A percentile compares a stretch with the other conserved stretches of the same genome.
phyloP scores from a whole-genome alignment of 2,797 vertebrate species.

The Malacoctenus gilli region DNA sequence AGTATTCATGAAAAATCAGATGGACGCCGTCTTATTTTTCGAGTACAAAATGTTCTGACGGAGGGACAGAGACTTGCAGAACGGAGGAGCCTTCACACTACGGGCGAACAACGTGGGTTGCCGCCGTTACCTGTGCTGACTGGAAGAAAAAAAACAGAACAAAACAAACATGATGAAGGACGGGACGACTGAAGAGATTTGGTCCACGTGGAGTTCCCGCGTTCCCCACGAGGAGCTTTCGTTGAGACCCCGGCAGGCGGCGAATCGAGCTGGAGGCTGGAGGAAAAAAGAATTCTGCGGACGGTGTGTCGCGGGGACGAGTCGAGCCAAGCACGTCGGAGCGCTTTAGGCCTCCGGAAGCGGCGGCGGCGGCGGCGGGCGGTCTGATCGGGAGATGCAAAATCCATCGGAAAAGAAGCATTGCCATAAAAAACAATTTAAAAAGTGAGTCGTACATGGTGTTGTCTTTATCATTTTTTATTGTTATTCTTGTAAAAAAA shows the following conservation, averaged over 20 bases:
- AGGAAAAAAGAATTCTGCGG: too few species aligned
- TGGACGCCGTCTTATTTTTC: conserved; percentile 79
- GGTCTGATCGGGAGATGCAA: conserved; percentile 62
- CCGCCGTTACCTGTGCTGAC: conserved; percentile 42
- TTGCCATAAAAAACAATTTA: conserved; percentile 78
- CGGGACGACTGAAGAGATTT: conserved; percentile 23
- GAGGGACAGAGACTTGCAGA: conserved; percentile 41
- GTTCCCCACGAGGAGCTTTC: too few species aligned
- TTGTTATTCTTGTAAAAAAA: conserved; percentile 84
- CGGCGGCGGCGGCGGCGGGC: too few species aligned
- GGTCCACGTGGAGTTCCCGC: conserved; percentile 15
- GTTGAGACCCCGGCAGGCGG: too few species aligned
- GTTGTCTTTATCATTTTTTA: conserved; percentile 84
- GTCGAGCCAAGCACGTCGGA: conserved; percentile 64
- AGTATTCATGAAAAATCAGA: conserved; percentile 75
- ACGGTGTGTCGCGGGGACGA: conserved; percentile 31
- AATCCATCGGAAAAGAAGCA: conserved; percentile 73
- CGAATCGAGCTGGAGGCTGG: too few species aligned
- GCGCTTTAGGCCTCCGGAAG: conserved; percentile 46
- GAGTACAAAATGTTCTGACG: conserved; percentile 69
- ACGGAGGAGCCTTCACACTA: conserved; percentile 52
- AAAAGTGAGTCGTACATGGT: conserved; percentile 78
- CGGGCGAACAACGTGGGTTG: conserved; percentile 51
- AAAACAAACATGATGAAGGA: too few species aligned
- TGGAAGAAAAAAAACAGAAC: conserved; percentile 5